Base-by-base conservation (phyloP, 2,113 vertebrate genomes). In the Raja brachyura region DNA sequence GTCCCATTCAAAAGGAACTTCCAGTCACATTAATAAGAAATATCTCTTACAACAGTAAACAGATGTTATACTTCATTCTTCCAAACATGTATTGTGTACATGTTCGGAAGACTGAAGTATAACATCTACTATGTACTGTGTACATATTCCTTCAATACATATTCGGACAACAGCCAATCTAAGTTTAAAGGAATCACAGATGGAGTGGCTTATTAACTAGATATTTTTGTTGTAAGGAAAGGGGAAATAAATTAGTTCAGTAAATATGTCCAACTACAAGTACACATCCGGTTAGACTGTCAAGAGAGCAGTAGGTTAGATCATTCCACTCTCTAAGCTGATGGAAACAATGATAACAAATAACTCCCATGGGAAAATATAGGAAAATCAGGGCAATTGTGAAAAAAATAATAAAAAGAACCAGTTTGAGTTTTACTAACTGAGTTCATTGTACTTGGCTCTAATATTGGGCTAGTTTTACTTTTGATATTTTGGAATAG, bases 261-360 rank as follows among this genome's bases (percentile, higher is more conserved):
- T 86, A 59, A 86, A 54, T 4, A 59, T 86, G 56, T n/a, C 83
- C 83, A 56, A 63, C 56, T 63, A n/a, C 56, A 88, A 31, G 59
- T 88, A 63, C 59, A 66, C 83, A 88, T 88, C 83, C 83, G 63
- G 83, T 88, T 86, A 88, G 83, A 88, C 28, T 88, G 83, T 66
- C 83, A 63, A 66, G 83, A 63, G 83, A 88, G 83, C 61, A 88
- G 28, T 63, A 66, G 90, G 66, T 54, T 68, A 92, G 68, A 92
- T 92, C 33, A 92, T 92, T 92, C 68, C 90, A 39, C 25, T 92
- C 66, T 70, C 66, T 28, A 39, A 92, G 90, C 68, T 88, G 56
- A 88, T 63, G 83, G 59, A 88, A 88, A 88, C 11, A 61, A 73
- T 92, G 90, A 39, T 54, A 92, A 92, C 83, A 54, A 74, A 73